phyloP scores from a whole-genome alignment of 92 coral and sea anemone species.

The Galaxea fascicularis region DNA sequence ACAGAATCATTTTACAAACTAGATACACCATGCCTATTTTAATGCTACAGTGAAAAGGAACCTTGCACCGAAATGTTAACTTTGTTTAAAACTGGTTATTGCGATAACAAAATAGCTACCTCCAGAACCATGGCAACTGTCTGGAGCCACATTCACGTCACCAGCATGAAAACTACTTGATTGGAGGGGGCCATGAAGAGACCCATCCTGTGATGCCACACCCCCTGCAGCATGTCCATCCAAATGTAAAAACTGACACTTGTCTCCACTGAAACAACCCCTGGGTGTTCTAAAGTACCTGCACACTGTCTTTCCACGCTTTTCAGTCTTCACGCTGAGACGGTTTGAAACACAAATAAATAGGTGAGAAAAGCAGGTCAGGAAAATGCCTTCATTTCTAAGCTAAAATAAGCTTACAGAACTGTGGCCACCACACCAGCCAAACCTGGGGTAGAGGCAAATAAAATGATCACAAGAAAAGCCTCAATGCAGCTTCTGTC shows the following conservation, averaged over 20 bases:
- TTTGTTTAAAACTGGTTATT: neutral
- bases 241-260: slow-evolving; percentile 49
- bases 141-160: neutral
- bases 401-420: neutral
- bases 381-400: neutral
- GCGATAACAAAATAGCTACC: neutral
- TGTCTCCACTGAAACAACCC: slow-evolving; percentile 51
- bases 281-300: slow-evolving; percentile 19
- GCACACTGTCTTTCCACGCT: slow-evolving; percentile 28
- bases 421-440: neutral
- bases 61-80: neutral
- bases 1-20: no score
- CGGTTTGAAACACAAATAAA: no score
- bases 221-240: neutral
- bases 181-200: neutral
- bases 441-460: neutral
- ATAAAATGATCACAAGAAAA: neutral
- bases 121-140: slow-evolving; percentile 1
- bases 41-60: neutral
- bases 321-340: neutral
- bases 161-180: neutral
- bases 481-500: neutral
- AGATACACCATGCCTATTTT: neutral
- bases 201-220: neutral
- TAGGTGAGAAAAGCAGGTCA: no score